Evolutionary conservation across 1,140 invertebrate genomes (phyloP), one percentile per base, ranked within the genome.

Genomic region (Platorchestia sp.): DNA sequence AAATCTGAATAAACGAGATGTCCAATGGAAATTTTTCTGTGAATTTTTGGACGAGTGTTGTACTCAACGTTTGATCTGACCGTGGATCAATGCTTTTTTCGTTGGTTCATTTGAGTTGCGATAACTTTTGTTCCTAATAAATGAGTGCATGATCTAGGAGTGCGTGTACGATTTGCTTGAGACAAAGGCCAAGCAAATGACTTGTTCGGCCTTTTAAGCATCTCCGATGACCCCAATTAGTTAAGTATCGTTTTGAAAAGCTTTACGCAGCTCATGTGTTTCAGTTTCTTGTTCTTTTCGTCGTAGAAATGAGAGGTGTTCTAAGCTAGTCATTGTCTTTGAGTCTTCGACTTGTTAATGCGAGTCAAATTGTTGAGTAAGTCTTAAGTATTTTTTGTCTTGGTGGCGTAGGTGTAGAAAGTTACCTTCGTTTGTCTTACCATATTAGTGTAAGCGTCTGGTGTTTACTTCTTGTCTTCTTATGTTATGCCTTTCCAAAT

Each of bases 311-410:
- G 36, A 75, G 41, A 89, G 10, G 87, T 89, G 87, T 89, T 89
- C 87, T 89, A 89, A 89, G 87, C 87, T 89, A 89, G 87, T 89
- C 87, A 89, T 42, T 89, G 43, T 89, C 27, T 89, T 42, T 5
- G 87, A 42, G 87, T 89, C 59, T 36, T 19, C 27, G 43, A 89
- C 87, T 42, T 36, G 41, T 41, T 89, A 89, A 42, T 42, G 14
- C 27, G n/a, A 89, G 87, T 89, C 43, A 42, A 16, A 10, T 44
- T 44, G 87, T 89, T 89, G 59, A 75, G 36, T 75, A 75, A 75
- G 59, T 75, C 10, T 19, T 75, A 75, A 75, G 87, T 42, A 89
- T 89, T 89, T 89, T 89, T 42, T 5, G 10, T 0, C 43, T 42
- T 42, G 41, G 5, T 89, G n/a, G n/a, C 87, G 43, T 44, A 75